A percentile compares a stretch with the other conserved stretches of the same genome.
phyloP scores from a whole-genome alignment of 2,888 invertebrate species.

The Tetanocera ferruginea region DNA sequence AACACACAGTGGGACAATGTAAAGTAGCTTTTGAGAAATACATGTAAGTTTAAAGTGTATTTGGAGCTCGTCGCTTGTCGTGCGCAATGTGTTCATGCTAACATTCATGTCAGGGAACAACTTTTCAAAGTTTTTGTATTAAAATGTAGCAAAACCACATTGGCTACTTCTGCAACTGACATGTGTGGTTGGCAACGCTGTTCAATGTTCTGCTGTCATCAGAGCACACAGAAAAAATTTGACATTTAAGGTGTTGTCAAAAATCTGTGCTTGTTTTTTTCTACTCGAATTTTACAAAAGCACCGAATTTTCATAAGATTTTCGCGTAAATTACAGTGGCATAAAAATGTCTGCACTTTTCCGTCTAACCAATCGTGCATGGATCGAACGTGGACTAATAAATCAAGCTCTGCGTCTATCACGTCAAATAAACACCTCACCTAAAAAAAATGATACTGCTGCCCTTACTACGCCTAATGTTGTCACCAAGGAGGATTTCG shows the following conservation, averaged over 20 bases:
- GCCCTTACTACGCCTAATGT: constrained; percentile 60
- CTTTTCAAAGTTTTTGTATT: too few relatives aligned
- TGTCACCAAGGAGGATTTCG: constrained; percentile 63
- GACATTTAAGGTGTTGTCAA: constrained; percentile 42
- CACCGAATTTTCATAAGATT: neutral
- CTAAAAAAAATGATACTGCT: constrained; percentile 77
- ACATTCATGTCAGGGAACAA: too few relatives aligned
- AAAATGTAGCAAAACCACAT: too few relatives aligned
- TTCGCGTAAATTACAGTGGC: constrained; percentile 24
- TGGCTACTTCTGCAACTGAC: too few relatives aligned
- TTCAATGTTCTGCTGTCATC: neutral
- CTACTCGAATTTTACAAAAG: constrained; percentile 1
- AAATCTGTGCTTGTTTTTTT: constrained; percentile 15
- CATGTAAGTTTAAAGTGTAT: too few relatives aligned
- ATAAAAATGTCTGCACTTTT: constrained; percentile 66
- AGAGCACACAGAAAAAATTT: constrained; percentile 7
- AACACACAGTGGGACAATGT: too few relatives aligned
- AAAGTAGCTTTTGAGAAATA: too few relatives aligned
- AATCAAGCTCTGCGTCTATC: constrained; percentile 54
- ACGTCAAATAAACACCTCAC: constrained; percentile 68
- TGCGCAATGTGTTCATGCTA: too few relatives aligned
- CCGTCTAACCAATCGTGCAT: constrained; percentile 62
- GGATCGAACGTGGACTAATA: constrained; percentile 58
- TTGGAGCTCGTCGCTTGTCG: too few relatives aligned
- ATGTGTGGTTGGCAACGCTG: constrained; percentile 25